Conservation (phyloP, 1,140 invertebrate genomes). For the Lepidurus arcticus region DNA sequence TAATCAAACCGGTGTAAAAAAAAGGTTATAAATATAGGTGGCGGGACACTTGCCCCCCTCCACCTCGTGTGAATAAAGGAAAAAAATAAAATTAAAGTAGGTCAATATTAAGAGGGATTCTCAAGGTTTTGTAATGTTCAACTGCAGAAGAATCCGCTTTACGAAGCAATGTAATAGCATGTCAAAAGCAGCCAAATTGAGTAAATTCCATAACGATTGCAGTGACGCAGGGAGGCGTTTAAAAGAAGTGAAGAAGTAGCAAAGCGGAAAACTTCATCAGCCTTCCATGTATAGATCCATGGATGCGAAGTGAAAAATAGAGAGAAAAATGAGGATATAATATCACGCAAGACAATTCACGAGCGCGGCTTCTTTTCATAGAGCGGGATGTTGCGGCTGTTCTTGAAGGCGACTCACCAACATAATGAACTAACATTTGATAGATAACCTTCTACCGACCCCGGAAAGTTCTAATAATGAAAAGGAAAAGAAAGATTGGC, state of each 20-base stretch:
- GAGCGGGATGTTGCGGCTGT: background rate
- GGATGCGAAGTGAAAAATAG: background rate
- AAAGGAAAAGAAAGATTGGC: background rate
- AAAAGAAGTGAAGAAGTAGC: background rate
- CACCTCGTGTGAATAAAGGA: no score
- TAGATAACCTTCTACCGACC: background rate
- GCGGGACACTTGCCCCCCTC: no score
- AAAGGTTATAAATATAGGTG: no score
- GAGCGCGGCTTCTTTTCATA: background rate
- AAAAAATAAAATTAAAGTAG: no score
- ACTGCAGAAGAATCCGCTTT: background rate
- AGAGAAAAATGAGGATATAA: background rate
- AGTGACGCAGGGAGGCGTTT: background rate
- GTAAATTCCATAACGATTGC: background rate
- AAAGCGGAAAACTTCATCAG: conserved; percentile 8
- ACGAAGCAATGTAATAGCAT: background rate
- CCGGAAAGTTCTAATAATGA: background rate
- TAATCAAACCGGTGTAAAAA: no score
- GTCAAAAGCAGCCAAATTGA: background rate
- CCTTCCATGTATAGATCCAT: background rate
- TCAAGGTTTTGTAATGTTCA: background rate
- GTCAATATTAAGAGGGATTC: no score
- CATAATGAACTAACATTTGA: background rate
- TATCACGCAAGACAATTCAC: background rate
- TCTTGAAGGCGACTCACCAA: background rate